Evolutionary conservation across 1,140 invertebrate species (phyloP).

Genomic region (Melitaea cinxia): DNA sequence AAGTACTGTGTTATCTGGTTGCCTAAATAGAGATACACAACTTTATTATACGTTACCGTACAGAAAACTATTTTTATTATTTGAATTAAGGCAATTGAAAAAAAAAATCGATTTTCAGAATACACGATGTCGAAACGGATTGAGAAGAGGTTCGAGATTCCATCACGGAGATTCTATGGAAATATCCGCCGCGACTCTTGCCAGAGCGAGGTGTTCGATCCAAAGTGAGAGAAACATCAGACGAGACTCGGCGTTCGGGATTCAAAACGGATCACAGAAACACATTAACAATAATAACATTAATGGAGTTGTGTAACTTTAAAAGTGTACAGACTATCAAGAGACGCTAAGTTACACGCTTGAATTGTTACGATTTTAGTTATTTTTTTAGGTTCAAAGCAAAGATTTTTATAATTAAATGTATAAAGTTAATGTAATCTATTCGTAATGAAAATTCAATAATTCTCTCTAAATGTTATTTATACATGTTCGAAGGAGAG

Average conservation of each 20-base stretch:
- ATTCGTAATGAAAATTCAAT: neutral
- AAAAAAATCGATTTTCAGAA: slow-evolving; percentile 49
- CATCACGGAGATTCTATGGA: slow-evolving; percentile 76
- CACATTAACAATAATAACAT: slow-evolving; percentile 64
- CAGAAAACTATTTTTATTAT: too few species aligned
- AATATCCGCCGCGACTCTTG: slow-evolving; percentile 69
- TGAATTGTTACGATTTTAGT: neutral
- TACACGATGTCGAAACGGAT: slow-evolving; percentile 54
- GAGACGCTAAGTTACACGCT: neutral
- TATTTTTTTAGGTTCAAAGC: too few species aligned
- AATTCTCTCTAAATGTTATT: slow-evolving; percentile 23
- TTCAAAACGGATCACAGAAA: slow-evolving; percentile 61
- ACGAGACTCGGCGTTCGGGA: slow-evolving; percentile 52
- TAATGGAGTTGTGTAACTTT: slow-evolving; percentile 35
- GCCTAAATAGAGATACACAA: too few species aligned
- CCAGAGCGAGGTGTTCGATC: slow-evolving; percentile 57
- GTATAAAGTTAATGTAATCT: slow-evolving; percentile 18
- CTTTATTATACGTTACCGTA: too few species aligned
- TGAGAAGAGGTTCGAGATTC: slow-evolving; percentile 61
- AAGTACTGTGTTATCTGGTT: too few species aligned
- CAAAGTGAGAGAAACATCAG: slow-evolving; percentile 49
- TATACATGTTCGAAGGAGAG: slow-evolving; percentile 49
- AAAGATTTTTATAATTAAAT: too few species aligned
- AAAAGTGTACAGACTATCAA: neutral
- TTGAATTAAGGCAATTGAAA: too few species aligned